Evolutionary conservation across 2,797 vertebrate genomes (phyloP).

Genomic region (Agapornis canus): DNA sequence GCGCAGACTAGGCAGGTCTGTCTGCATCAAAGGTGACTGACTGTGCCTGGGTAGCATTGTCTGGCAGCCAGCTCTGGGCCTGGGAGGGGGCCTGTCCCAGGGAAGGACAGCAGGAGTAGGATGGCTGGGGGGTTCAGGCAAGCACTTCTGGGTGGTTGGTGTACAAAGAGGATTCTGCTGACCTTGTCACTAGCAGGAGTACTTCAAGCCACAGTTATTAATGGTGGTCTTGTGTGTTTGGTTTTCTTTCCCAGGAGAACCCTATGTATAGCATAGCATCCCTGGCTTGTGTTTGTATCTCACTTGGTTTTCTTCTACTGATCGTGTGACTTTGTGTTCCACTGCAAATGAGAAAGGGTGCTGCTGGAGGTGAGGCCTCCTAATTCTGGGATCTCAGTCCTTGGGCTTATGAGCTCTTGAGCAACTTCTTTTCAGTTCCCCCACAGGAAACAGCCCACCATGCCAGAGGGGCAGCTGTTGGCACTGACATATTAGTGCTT

Average conservation of each 20-base stretch:
- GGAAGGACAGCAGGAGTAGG: background rate
- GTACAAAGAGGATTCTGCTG: background rate
- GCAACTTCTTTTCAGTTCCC: background rate
- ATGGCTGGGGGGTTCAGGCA: background rate
- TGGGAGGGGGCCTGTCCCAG: background rate
- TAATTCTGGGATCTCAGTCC: background rate
- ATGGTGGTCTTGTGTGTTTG: background rate
- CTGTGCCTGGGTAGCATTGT: background rate
- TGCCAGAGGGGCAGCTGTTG: background rate
- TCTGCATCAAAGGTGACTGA: background rate
- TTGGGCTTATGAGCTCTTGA: background rate
- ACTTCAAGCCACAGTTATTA: background rate
- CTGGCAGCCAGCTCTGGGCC: background rate
- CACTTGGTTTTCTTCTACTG: background rate
- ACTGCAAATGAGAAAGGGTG: background rate
- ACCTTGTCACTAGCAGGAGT: background rate
- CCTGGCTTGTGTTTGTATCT: background rate
- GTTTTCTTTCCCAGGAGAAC: background rate
- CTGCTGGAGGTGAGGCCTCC: background rate
- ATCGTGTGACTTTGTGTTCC: background rate
- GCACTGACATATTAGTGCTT: background rate
- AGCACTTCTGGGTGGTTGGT: background rate
- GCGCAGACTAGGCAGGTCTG: background rate
- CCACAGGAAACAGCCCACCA: fast-evolving
- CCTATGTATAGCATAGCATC: fast-evolving